phyloP scores from a whole-genome alignment of 2,888 invertebrate species.

The Polydrusus tereticollis region DNA sequence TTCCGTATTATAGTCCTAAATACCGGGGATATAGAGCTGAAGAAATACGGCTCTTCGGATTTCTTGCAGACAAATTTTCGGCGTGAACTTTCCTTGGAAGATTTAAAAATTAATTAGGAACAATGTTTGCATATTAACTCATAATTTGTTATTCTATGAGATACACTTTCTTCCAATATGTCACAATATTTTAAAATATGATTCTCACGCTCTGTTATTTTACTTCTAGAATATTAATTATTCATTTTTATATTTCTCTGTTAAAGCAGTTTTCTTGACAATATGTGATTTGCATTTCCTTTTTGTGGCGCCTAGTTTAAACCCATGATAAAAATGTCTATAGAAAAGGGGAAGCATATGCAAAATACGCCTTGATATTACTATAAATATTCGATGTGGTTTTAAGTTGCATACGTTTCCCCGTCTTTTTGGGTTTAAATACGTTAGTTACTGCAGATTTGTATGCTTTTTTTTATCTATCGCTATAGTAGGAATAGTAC shows the following conservation, averaged over 20 bases:
- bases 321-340: constrained; percentile 3
- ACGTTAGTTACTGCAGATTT: background rate
- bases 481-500: too few species aligned
- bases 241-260: too few species aligned
- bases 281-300: background rate
- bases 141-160: too few species aligned
- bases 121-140: too few species aligned
- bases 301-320: constrained; percentile 8
- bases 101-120: too few species aligned
- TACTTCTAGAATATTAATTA: background rate
- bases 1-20: constrained; percentile 19
- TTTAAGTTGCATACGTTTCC: background rate
- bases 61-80: constrained; percentile 7
- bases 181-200: too few species aligned
- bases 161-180: too few species aligned
- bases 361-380: background rate
- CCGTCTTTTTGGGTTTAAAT: background rate
- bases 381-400: constrained; percentile 11
- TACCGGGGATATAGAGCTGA: background rate
- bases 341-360: constrained; percentile 2
- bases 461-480: background rate
- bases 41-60: constrained; percentile 1
- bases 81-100: background rate
- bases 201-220: background rate
- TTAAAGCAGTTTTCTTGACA: background rate